These are phyloP conservation scores for Thalassoma bifasciatum DNA, from an alignment of 2,113 vertebrate species.

Conservation along the genomic window DNA sequence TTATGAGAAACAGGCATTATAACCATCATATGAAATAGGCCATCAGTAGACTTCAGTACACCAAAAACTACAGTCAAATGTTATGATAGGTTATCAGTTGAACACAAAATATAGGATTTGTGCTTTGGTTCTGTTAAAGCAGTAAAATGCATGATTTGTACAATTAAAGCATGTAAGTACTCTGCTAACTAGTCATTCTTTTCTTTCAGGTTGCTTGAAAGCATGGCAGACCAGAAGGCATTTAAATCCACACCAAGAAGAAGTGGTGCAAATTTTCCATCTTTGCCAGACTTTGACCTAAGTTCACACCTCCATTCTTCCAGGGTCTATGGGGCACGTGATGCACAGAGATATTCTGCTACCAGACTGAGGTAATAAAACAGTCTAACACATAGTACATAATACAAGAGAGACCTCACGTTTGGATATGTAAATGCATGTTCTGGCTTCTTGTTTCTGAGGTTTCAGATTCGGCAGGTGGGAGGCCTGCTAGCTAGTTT, in stretches of 20 bases:
- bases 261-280: conserved; percentile 11
- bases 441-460: conserved; percentile 7
- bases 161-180: neutral
- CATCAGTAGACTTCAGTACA: too few species aligned
- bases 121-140: too few species aligned
- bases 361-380: conserved; percentile 43
- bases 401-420: neutral
- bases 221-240: conserved; percentile 27
- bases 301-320: neutral
- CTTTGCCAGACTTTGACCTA: neutral
- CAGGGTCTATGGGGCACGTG: neutral
- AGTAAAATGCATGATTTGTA: too few species aligned
- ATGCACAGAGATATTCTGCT: neutral
- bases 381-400: neutral
- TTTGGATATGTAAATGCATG: neutral
- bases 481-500: conserved; percentile 19
- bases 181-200: neutral
- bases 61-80: too few species aligned
- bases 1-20: too few species aligned
- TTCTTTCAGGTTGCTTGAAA: conserved; percentile 25
- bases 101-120: too few species aligned
- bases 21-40: too few species aligned
- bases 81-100: too few species aligned
- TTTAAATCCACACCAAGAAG: neutral
- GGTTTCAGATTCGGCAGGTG: conserved; percentile 3